Base-by-base conservation (phyloP, 2,888 invertebrate genomes). In the Malthinus flaveolus region DNA sequence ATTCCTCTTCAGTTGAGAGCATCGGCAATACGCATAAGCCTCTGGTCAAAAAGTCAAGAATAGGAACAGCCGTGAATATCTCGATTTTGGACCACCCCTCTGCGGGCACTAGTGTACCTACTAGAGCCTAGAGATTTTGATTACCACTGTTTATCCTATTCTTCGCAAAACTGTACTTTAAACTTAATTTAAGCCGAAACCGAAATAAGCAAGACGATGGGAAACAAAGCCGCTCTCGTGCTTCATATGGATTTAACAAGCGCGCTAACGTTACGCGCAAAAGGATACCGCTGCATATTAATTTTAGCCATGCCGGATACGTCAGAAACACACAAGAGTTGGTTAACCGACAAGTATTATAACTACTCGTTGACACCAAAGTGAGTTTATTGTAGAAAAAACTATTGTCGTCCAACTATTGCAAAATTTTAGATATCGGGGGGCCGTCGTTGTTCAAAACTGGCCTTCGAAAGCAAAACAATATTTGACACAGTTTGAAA, bases 181-280 rank as follows among this genome's bases (percentile, higher is more conserved):
- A 23, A 47, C 46, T 8, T 47, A 6, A 10, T 61, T 64, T 15
- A 52, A 80, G 79, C 77, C 59, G 62, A 71, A 10, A 67, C 62
- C 33, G 78, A 80, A 70, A 69, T 80, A 9, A 62, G 59, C 10
- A 71, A 70, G 36, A 65, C 74, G 37, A 64, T 66, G 31, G 66
- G 61, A 1, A 68, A 73, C 52, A 68, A 73, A 3, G 72, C 71
- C 54, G 71, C 78, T 33, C 69, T 81, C 8, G 68, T 81, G 7
- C 72, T 78, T 1, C 75, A 78, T 51, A 72, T 74, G 64, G 76
- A 79, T 66, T 60, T 81, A 3, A 68, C 71, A 23, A 74, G 76
- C 7, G 76, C 78, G 1, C 65, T 80, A 6, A 74, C 76, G 15
- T 64, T 81, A 64, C 71, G 68, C 55, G 68, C 71, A 35, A 72